Conservation (phyloP, 1,140 invertebrate species). For the Phenacoccus solenopsis region DNA sequence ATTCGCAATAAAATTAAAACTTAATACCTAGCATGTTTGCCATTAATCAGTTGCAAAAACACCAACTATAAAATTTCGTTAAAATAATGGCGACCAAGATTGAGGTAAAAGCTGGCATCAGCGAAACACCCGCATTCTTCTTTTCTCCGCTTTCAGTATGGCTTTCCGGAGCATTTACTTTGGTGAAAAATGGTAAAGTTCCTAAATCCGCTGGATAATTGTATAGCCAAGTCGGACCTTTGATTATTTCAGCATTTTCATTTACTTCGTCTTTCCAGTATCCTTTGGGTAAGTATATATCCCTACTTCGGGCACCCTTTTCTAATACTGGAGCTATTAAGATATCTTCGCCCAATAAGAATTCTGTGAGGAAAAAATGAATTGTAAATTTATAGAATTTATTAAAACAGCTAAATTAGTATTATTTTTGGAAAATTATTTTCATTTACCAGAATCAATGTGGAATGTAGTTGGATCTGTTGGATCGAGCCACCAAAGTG, state of each 20-base stretch:
- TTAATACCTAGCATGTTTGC: too few relatives aligned
- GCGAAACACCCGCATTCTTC: neutral
- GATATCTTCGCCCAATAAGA: slow-evolving; percentile 65
- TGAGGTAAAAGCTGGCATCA: neutral
- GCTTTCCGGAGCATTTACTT: neutral
- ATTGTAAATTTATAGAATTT: neutral
- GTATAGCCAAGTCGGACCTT: slow-evolving; percentile 49
- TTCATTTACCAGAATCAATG: slow-evolving; percentile 46
- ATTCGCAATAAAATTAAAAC: too few relatives aligned
- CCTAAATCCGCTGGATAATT: slow-evolving; percentile 52
- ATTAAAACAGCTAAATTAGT: too few relatives aligned
- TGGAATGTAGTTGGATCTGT: slow-evolving; percentile 45
- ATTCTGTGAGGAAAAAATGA: slow-evolving; percentile 44
- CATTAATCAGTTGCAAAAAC: too few relatives aligned
- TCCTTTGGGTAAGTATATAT: slow-evolving; percentile 65
- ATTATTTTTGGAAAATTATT: too few relatives aligned
- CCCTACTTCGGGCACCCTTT: slow-evolving; percentile 45
- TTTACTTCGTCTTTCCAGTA: slow-evolving; percentile 48
- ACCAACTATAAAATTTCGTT: too few relatives aligned
- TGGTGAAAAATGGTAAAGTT: slow-evolving; percentile 47
- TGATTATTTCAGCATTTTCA: slow-evolving; percentile 33
- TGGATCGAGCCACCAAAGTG: slow-evolving; percentile 81
- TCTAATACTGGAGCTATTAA: slow-evolving; percentile 70
- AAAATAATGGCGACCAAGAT: neutral
- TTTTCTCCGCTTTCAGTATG: neutral